These are phyloP conservation scores for Sandelia bainsii DNA, from an alignment of 2,797 vertebrate species.

Conservation along the genomic window DNA sequence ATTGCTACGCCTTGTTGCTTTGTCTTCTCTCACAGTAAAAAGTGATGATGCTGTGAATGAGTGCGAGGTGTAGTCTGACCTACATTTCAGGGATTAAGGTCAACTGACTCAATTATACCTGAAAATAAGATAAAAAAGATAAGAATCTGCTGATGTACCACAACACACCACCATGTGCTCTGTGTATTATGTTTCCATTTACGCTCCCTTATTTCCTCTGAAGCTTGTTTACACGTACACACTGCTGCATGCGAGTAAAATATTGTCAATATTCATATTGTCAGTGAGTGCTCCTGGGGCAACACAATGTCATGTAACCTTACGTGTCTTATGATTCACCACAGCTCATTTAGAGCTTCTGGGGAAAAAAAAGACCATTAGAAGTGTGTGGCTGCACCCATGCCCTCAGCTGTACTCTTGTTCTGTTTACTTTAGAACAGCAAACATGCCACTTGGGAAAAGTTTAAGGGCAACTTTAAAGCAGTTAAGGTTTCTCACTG, in stretches of 20 bases:
- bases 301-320: not conserved
- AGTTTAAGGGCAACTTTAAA: constrained; percentile 65
- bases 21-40: not conserved
- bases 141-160: constrained; percentile 8
- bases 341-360: constrained; percentile 19
- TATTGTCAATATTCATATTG: too few relatives aligned
- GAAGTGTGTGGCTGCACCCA: constrained; percentile 47
- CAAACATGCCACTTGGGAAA: constrained; percentile 70
- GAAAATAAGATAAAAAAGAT: constrained; percentile 6
- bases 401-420: constrained; percentile 43
- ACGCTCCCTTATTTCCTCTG: not conserved
- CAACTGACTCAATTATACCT: not conserved
- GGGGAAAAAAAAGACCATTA: constrained; percentile 3
- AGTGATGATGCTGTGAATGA: not conserved
- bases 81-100: constrained; percentile 5
- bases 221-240: constrained; percentile 30
- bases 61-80: not conserved
- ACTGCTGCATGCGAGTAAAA: not conserved
- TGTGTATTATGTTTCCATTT: not conserved
- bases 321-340: constrained; percentile 17
- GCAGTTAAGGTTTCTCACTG: constrained; percentile 65
- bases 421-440: constrained; percentile 67
- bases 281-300: not conserved
- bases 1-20: not conserved
- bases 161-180: not conserved